Evolutionary conservation across 2,888 invertebrate genomes (phyloP), one percentile per base, ranked within the genome.

Genomic region (Pristionchus entomophagus): DNA sequence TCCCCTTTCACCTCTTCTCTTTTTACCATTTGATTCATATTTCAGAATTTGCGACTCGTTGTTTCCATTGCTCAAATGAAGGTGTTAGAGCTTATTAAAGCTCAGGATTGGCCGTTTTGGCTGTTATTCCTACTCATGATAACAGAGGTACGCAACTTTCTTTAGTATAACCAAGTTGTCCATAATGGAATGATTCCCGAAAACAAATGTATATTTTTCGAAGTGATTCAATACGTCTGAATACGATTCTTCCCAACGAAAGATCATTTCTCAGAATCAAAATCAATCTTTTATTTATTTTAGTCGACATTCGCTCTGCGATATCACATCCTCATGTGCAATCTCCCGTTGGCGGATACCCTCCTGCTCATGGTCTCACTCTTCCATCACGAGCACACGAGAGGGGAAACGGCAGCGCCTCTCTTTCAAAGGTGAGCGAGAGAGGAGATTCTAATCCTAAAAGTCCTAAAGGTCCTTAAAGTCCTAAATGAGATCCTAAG

Each of bases 341-440:
- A 80, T 73, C 53, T 88, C 6, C 83, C 87, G 12, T 35, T 88
- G 19, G 87, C 87, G 29, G 82, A 88, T 73, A 86, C 88, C 32
- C 82, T 87, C 6, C 80, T 88, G 14, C 84, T 88, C 32, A 65
- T 87, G n/a, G 82, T 86, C 45, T 83, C 85, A 19, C 62, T 87
- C 62, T 77, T 80, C 19, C 85, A 83, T 29, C 77, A 85, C 29
- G 45, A 83, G n/a, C 82, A 81, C 45, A 69, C 85, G 12, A 35
- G 81, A 19, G 56, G 78, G 1, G 41, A 51, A 32, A 82, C 84
- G 22, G 78, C 86, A 22, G 86, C 85, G 14, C 84, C 85, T 12
- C 83, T 88, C 26, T 87, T 88, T n/a, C 88, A 86, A n/a, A 32
- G 84, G 84, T 32, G 8, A 45, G 45, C 45, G 69, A 6, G 69